Evolutionary conservation across 1,140 invertebrate species (phyloP).

Genomic region (Sipha flava): DNA sequence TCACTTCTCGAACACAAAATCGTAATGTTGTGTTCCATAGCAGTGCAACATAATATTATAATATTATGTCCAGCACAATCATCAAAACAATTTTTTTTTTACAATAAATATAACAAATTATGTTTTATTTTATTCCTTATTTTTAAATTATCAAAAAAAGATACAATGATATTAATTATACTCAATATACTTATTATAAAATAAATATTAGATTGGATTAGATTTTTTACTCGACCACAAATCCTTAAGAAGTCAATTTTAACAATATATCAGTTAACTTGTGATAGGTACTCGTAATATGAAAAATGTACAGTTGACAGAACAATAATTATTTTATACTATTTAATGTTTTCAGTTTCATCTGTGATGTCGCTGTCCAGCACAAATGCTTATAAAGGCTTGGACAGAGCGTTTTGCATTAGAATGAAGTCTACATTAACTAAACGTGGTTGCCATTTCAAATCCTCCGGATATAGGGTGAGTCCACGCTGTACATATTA

Average conservation of each 20-base stretch:
- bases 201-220: too few relatives aligned
- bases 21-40: not conserved
- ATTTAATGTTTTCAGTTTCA: constrained; percentile 57
- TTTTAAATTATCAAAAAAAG: too few relatives aligned
- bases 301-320: too few relatives aligned
- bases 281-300: too few relatives aligned
- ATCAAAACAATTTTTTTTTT: not conserved
- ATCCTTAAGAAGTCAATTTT: too few relatives aligned
- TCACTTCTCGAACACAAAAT: not conserved
- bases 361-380: constrained; percentile 72
- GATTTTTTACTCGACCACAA: too few relatives aligned
- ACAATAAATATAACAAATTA: not conserved
- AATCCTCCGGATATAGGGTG: constrained; percentile 95
- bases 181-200: too few relatives aligned
- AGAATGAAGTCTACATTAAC: constrained; percentile 97
- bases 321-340: not conserved
- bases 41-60: not conserved
- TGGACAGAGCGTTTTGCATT: constrained; percentile 87
- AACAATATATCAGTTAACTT: too few relatives aligned
- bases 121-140: too few relatives aligned
- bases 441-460: constrained; percentile 95
- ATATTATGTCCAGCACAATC: not conserved
- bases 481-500: constrained; percentile 46
- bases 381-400: constrained; percentile 69
- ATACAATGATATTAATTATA: too few relatives aligned